These are phyloP conservation scores for Pentalonia nigronervosa DNA, from an alignment of 1,140 invertebrate genomes.

Conservation along the genomic window DNA sequence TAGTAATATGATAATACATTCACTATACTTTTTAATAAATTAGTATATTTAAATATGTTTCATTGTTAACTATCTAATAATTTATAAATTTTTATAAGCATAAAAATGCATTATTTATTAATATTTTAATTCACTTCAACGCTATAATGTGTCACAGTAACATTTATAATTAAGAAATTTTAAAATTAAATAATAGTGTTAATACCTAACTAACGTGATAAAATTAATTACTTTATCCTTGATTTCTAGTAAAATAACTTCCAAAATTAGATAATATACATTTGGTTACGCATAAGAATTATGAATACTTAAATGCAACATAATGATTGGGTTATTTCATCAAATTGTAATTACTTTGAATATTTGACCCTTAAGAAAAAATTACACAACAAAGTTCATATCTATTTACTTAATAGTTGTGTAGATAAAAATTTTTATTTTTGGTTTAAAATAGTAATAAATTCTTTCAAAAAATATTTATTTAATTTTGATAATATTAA, in stretches of 20 bases:
- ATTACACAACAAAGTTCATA: neutral
- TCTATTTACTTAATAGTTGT: neutral
- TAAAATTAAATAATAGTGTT: neutral
- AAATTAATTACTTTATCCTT: conserved; percentile 4
- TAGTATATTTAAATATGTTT: too few species aligned
- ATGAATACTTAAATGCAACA: neutral
- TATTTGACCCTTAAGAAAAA: neutral
- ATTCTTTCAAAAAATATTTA: too few species aligned
- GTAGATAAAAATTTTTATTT: neutral
- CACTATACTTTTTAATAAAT: too few species aligned
- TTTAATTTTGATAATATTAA: too few species aligned
- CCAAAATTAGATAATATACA: neutral
- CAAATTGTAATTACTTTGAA: neutral
- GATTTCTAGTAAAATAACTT: neutral
- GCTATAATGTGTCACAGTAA: neutral
- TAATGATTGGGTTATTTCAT: neutral
- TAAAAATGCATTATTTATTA: neutral
- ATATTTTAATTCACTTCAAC: neutral
- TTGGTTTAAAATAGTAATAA: neutral
- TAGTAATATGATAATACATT: too few species aligned
- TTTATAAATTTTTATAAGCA: neutral
- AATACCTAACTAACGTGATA: neutral
- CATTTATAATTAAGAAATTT: neutral
- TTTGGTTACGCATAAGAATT: neutral
- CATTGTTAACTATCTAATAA: neutral